Conservation (phyloP, 2,113 vertebrate genomes). For the Paradoxurus hermaphroditus region DNA sequence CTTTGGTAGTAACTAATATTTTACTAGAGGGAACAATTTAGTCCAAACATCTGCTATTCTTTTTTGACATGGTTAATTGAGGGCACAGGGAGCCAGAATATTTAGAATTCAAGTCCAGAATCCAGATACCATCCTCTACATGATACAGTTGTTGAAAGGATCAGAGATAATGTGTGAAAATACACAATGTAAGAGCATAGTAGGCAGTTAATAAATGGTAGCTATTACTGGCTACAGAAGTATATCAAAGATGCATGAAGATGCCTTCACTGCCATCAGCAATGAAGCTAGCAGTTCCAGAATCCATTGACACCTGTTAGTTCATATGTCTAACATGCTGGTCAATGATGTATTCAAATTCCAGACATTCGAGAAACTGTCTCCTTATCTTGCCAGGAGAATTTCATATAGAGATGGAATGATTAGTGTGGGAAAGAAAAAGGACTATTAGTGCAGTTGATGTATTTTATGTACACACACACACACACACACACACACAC, state of each 20-base stretch:
- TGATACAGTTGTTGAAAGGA: neutral
- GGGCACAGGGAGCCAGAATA: neutral
- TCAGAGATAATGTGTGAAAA: neutral
- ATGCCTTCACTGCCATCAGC: neutral
- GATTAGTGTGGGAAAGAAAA: slow-evolving; percentile 6
- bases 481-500: neutral
- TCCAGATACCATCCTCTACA: neutral
- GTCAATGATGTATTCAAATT: neutral
- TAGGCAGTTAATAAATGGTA: neutral
- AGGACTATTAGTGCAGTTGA: neutral
- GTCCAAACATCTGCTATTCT: neutral
- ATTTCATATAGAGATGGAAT: slow-evolving; percentile 34
- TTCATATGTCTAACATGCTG: neutral
- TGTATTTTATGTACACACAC: neutral
- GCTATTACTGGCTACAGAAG: neutral
- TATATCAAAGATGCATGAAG: neutral
- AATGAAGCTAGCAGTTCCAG: neutral
- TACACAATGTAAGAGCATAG: neutral
- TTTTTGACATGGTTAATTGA: slow-evolving; percentile 9
- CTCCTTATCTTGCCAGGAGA: slow-evolving; percentile 51
- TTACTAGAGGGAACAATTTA: neutral
- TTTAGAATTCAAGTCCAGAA: slow-evolving; percentile 30
- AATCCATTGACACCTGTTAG: neutral
- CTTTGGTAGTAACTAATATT: neutral
- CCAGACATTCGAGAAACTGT: neutral